Evolutionary conservation across 2,113 vertebrate species (phyloP).

Genomic region (Casuarius casuarius): DNA sequence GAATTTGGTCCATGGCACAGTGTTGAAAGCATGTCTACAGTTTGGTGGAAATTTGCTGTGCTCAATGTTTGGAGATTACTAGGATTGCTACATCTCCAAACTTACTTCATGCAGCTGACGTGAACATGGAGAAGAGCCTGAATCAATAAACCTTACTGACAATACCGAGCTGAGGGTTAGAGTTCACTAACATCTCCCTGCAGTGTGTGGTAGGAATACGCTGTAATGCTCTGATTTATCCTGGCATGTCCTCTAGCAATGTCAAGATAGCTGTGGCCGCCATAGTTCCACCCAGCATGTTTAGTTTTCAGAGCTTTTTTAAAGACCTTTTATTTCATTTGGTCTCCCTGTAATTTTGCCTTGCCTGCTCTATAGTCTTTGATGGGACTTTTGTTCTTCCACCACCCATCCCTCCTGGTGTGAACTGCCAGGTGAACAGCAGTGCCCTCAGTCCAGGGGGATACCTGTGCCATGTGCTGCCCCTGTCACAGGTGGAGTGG

Average conservation of each 20-base stretch:
- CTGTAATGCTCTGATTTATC: not conserved
- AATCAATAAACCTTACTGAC: not conserved
- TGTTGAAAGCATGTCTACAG: not conserved
- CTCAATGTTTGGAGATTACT: not conserved
- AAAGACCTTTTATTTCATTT: not conserved
- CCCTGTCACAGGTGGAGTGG: not conserved
- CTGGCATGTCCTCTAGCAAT: rapidly evolving
- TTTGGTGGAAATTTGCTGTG: rapidly evolving
- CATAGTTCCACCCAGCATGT: not conserved
- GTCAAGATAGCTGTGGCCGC: rapidly evolving
- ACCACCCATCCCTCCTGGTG: not conserved
- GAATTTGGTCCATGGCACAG: not conserved
- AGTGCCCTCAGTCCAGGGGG: not conserved
- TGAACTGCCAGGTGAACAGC: not conserved
- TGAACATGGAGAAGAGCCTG: not conserved
- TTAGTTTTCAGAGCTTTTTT: not conserved
- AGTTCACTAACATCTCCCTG: not conserved
- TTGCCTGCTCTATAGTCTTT: not conserved
- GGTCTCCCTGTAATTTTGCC: not conserved
- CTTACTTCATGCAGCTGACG: not conserved
- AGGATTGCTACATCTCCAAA: not conserved
- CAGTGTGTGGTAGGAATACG: not conserved
- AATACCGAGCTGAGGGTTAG: not conserved
- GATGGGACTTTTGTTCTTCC: not conserved
- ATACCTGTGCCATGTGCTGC: not conserved